Percentiles rank a stretch among this genome's conserved stretches.
Evolutionary conservation across 2,113 vertebrate species (phyloP).

Genomic region (Hydropotes inermis): DNA sequence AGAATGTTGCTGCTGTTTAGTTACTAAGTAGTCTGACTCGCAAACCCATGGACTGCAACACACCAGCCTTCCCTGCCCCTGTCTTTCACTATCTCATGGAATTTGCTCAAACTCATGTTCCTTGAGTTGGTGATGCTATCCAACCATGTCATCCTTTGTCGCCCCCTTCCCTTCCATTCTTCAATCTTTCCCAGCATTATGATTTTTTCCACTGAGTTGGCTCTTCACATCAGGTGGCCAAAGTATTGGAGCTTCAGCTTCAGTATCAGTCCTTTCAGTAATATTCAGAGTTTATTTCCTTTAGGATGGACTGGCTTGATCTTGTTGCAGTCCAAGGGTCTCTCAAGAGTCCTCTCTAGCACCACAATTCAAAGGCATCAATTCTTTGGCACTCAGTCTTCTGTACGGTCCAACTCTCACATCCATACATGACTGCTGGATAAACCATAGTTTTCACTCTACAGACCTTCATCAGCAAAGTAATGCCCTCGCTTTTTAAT

Average conservation of each 20-base stretch:
- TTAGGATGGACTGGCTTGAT: background rate
- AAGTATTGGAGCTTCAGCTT: background rate
- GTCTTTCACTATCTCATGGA: background rate
- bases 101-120: background rate
- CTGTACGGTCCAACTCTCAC: background rate
- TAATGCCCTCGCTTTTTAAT: background rate
- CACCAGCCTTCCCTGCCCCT: background rate
- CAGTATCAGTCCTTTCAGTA: background rate
- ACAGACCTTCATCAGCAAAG: background rate
- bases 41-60: background rate
- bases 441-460: background rate
- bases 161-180: accelerated
- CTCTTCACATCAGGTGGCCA: background rate
- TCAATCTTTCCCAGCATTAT: background rate
- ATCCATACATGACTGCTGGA: background rate
- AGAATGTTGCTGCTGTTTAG: background rate
- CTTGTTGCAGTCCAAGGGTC: background rate
- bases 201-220: background rate
- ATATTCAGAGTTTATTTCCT: background rate
- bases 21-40: background rate
- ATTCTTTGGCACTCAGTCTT: background rate
- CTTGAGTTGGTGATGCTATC: background rate
- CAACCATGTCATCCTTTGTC: background rate
- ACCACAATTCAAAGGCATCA: background rate
- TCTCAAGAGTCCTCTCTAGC: background rate